Base-by-base conservation (phyloP, 2,113 vertebrate genomes). In the Plestiodon gilberti region DNA sequence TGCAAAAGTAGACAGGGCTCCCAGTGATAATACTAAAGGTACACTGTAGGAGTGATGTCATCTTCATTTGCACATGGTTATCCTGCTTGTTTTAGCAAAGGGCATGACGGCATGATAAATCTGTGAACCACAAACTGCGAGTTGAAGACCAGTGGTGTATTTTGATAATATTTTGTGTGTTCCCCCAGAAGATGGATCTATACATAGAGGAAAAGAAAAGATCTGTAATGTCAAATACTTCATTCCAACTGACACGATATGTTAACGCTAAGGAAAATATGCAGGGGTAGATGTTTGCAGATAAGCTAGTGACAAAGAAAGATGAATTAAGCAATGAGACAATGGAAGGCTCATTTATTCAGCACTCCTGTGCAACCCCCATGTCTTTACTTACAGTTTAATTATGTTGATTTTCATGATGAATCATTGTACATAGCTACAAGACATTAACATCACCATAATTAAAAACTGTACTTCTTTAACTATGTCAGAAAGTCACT, bases 401-500 rank as follows among this genome's bases (percentile, higher is more conserved):
- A 25, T 65, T 85, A 59, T 52, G 30, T 83, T 82, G 0, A 11
- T 83, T 91, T 90, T 78, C 69, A 17, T 43, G 48, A 25, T 9
- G 78, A 10, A 8, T 86, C 35, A 62, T 76, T 74, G 74, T 77
- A 73, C 77, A 64, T 30, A 76, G 1, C 61, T 85, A 73, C 18
- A 85, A 84, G n/a, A 13, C 78, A 73, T 6, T 88, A 81, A 81
- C 67, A 86, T 80, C 0, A 28, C 69, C 23, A 40, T 69, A 75
- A 64, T 78, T 70, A 33, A 88, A 86, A 65, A 84, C 10, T 38
- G 81, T 79, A 28, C 2, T 5, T 76, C 64, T 86, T 23, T 57
- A 90, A 71, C 13, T 81, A 1, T 38, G 69, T 86, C 38, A 86
- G 38, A 81, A 87, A 91, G 13, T 84, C 52, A 65, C n/a, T 85